Percentiles rank a stretch among this genome's conserved stretches.
Evolutionary conservation across 2,113 vertebrate genomes (phyloP).

Genomic region (Paradoxurus hermaphroditus): DNA sequence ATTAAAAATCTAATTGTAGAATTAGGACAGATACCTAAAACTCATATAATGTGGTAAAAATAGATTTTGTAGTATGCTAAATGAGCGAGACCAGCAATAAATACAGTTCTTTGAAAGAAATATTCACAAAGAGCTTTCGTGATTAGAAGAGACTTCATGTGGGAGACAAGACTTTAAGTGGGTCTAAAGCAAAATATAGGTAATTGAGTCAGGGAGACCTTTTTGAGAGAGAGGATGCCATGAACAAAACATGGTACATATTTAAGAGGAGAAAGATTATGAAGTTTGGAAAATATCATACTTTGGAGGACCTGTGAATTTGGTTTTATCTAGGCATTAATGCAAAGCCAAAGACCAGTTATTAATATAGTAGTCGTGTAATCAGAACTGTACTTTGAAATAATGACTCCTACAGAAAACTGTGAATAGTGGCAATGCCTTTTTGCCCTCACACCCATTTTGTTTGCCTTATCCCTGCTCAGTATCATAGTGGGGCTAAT

Average conservation of each 20-base stretch:
- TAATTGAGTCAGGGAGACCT: background rate
- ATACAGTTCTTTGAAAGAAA: background rate
- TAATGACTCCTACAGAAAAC: background rate
- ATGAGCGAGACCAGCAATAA: background rate
- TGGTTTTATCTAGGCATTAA: background rate
- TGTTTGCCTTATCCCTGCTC: background rate
- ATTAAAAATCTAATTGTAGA: slow-evolving; percentile 13
- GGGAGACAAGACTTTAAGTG: background rate
- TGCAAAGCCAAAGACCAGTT: background rate
- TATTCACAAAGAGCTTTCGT: background rate
- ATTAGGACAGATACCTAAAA: background rate
- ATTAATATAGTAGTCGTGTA: background rate
- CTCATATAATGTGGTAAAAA: background rate
- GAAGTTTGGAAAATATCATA: background rate
- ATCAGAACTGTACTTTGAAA: background rate
- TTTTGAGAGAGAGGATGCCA: background rate
- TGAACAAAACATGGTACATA: background rate
- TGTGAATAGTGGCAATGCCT: background rate
- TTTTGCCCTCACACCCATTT: background rate
- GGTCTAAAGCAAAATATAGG: background rate
- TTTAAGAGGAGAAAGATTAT: background rate
- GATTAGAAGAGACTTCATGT: background rate
- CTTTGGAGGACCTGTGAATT: background rate
- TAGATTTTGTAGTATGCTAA: background rate
- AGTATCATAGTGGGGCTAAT: background rate